Evolutionary conservation across 2,888 invertebrate species (phyloP), one percentile per base, ranked within the genome.

Genomic region (Epinotia ramella): DNA sequence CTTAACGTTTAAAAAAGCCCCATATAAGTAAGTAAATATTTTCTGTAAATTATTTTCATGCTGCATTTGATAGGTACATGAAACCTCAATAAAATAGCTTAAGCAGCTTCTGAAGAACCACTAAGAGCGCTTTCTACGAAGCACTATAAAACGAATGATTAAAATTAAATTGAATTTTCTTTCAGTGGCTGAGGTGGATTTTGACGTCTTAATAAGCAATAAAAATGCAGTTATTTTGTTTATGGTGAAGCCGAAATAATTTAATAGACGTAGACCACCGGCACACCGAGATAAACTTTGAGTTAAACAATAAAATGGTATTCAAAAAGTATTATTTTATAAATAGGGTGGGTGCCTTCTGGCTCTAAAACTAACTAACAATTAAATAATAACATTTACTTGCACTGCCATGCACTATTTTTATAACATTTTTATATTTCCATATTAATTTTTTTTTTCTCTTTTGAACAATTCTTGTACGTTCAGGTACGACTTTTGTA

Each of bases 151-250:
- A 44, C 11, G 44, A 20, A 24, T 44, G 46, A 64, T 46, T 46
- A 64, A 64, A 64, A 24, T 20, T 4, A 46, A 44, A 64, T 64
- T 64, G 44, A 64, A 64, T 44, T 46, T 46, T 64, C 44, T 64
- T 64, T 64, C 20, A 46, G 33, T 9, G 18, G 20, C 20, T 7
- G 33, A 11, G 40, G 6, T 63, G 33, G 33, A 63, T 40, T 46
- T 46, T 46, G 5, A 44, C 24, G 46, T 64, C 64, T 46, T 64
- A 64, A 46, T 24, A 64, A 49, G 46, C 46, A 13, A 20, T 64
- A 64, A 64, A 64, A 64, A 13, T 64, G 64, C 46, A 46, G 44
- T 46, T 24, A 64, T 64, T 64, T 64, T 20, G 64, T 64, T 64
- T 24, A 64, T 13, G 18, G 46, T 59, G n/a, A 5, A n/a, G 20